Conservation (phyloP, 2,797 vertebrate species). For the Hippoglossus hippoglossus region DNA sequence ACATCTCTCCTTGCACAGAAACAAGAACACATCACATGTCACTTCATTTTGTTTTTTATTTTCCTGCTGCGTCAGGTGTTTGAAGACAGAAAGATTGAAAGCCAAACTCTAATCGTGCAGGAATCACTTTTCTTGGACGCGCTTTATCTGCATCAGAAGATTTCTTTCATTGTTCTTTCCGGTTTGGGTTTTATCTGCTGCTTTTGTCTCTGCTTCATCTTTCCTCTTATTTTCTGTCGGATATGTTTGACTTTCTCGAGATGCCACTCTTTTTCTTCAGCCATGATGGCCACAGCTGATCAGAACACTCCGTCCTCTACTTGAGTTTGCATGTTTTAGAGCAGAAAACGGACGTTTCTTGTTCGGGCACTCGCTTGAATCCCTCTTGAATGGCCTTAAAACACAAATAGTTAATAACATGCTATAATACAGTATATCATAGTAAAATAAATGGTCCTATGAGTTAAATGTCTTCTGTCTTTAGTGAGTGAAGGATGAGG, state of each 20-base stretch:
- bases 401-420: too few relatives aligned
- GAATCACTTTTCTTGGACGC: neutral
- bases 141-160: neutral
- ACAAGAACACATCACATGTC: neutral
- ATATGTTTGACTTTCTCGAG: neutral
- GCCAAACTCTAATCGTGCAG: neutral
- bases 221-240: neutral
- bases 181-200: neutral
- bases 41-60: neutral
- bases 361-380: neutral
- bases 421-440: neutral
- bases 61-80: neutral
- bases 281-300: neutral
- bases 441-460: neutral
- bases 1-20: neutral
- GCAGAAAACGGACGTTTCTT: neutral
- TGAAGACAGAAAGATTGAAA: neutral
- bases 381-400: too few relatives aligned
- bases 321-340: neutral
- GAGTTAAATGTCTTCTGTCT: neutral
- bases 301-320: neutral
- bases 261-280: neutral
- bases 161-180: neutral
- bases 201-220: neutral
- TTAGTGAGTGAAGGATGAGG: conserved; percentile 6